Percentiles rank a stretch among this genome's conserved stretches.
phyloP scores from a whole-genome alignment of 1,140 invertebrate species.

The Helicoverpa armigera region DNA sequence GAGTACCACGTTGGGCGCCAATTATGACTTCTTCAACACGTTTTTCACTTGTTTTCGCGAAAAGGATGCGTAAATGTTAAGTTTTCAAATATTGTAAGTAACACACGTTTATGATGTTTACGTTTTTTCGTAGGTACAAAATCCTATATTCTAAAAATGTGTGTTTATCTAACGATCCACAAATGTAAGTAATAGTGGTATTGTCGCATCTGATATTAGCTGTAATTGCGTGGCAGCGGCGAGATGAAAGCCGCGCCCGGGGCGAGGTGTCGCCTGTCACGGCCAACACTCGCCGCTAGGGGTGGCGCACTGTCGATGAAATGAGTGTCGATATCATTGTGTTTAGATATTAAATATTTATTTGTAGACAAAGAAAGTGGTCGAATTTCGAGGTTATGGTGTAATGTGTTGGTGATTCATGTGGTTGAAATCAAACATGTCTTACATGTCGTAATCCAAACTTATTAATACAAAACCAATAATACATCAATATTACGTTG shows the following conservation, averaged over 20 bases:
- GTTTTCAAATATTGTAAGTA: background rate
- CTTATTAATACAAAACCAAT: too few species aligned
- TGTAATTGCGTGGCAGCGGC: slow-evolving; percentile 62
- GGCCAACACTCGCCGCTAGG: slow-evolving; percentile 67
- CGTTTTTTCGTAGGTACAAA: background rate
- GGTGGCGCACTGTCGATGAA: slow-evolving; percentile 41
- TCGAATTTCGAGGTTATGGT: too few species aligned
- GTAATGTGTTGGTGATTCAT: too few species aligned
- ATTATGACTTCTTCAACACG: too few species aligned
- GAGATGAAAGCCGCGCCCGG: slow-evolving; percentile 64
- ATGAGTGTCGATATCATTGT: background rate
- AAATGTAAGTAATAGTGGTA: background rate
- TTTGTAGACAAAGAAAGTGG: background rate
- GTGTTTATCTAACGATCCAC: background rate
- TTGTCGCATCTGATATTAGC: slow-evolving; percentile 41
- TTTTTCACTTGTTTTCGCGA: too few species aligned
- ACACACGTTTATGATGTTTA: too few species aligned
- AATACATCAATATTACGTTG: too few species aligned
- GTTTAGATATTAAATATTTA: background rate
- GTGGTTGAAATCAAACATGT: too few species aligned
- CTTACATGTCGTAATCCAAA: too few species aligned
- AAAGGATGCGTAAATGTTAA: too few species aligned
- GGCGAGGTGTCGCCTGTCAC: slow-evolving; percentile 72
- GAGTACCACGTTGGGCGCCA: too few species aligned
- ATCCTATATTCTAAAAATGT: background rate